Conservation (phyloP, 2,797 vertebrate species). For the Chanos chanos region DNA sequence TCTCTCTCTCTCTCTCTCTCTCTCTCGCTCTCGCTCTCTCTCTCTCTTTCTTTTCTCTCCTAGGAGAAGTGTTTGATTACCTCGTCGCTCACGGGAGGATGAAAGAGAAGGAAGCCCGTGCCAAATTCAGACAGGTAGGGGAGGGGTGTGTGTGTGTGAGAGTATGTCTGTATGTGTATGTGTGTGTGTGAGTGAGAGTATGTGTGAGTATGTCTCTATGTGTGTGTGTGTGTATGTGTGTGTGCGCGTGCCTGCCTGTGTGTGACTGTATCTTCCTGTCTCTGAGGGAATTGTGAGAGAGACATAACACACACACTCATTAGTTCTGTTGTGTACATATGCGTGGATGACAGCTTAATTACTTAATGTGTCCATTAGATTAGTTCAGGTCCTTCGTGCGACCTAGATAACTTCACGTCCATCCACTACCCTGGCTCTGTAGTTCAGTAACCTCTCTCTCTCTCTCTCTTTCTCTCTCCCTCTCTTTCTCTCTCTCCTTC, state of each 20-base stretch:
- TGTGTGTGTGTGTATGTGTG: neutral
- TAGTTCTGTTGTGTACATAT: slow-evolving; percentile 4
- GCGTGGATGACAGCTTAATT: slow-evolving; percentile 14
- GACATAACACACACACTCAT: neutral
- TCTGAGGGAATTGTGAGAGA: too few relatives aligned
- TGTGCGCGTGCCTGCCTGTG: neutral
- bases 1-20: neutral
- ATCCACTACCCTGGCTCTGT: neutral
- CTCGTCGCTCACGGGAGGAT: slow-evolving; percentile 98
- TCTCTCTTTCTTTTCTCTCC: slow-evolving; percentile 32
- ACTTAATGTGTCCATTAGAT: slow-evolving; percentile 13
- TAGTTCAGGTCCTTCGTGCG: slow-evolving; percentile 15
- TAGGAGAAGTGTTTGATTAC: slow-evolving; percentile 98
- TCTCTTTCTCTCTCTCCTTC: slow-evolving; percentile 1
- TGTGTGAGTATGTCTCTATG: neutral
- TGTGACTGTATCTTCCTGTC: too few relatives aligned
- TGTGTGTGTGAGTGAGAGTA: neutral
- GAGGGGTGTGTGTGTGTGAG: slow-evolving; percentile 6
- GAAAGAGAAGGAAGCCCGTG: slow-evolving; percentile 99
- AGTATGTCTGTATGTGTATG: slow-evolving; percentile 24
- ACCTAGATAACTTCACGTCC: too few relatives aligned
- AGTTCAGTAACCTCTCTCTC: neutral
- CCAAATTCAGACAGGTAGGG: slow-evolving; percentile 98
- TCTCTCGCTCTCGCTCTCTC: neutral
- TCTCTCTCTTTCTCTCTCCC: neutral